These are phyloP conservation scores for Scomber japonicus DNA, from an alignment of 2,113 vertebrate genomes.

Conservation along the genomic window DNA sequence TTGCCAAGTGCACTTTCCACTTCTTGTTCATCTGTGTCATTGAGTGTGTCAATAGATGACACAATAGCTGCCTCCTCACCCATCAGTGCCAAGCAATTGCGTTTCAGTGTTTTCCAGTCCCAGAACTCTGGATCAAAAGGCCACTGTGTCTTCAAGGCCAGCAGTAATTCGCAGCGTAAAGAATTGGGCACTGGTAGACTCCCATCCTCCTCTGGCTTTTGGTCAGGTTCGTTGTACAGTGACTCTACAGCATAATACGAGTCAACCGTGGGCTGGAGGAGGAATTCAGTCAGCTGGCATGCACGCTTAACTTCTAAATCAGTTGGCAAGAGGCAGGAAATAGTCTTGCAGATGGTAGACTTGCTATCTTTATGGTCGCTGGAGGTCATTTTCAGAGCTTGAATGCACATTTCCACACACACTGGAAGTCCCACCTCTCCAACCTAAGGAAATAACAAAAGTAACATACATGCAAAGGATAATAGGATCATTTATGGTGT, in stretches of 20 bases:
- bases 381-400: conserved; percentile 95
- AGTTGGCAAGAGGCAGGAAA: conserved; percentile 96
- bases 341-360: conserved; percentile 98
- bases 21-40: conserved; percentile 93
- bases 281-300: conserved; percentile 98
- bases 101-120: conserved; percentile 99
- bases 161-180: conserved; percentile 95
- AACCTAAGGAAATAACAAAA: conserved; percentile 83
- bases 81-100: conserved; percentile 97
- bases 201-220: conserved; percentile 97
- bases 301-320: conserved; percentile 98
- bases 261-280: conserved; percentile 96
- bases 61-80: conserved; percentile 98
- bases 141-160: conserved; percentile 99
- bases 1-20: conserved; percentile 84
- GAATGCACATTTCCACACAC: conserved; percentile 97
- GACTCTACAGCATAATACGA: conserved; percentile 99
- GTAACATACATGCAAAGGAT: conserved; percentile 6
- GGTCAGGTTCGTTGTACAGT: conserved; percentile 97
- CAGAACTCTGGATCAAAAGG: conserved; percentile 99
- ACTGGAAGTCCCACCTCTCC: conserved; percentile 96
- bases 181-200: conserved; percentile 98
- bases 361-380: conserved; percentile 93
- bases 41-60: conserved; percentile 96
- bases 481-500: not conserved